Evolutionary conservation across 2,797 vertebrate species (phyloP).

Genomic region (Enteromius unitaeniatus): DNA sequence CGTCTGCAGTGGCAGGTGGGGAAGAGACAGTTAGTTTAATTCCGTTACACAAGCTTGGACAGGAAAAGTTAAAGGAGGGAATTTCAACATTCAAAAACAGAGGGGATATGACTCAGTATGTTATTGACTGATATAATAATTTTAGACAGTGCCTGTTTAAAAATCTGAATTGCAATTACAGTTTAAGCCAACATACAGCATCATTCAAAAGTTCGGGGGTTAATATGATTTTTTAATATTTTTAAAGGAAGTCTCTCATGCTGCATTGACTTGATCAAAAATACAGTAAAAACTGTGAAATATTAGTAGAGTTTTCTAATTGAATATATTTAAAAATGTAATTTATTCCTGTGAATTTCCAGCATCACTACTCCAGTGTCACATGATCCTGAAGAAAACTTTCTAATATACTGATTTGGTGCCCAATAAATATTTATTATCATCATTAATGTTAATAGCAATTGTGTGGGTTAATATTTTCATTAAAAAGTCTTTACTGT

Average conservation of each 20-base stretch:
- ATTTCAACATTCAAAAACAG: constrained; percentile 41
- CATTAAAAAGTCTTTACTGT: too few relatives aligned
- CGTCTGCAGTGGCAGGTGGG: constrained; percentile 57
- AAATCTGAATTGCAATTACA: constrained; percentile 17
- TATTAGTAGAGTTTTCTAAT: neutral
- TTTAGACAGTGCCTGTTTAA: constrained; percentile 14
- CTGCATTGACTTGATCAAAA: constrained; percentile 6
- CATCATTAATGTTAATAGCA: neutral
- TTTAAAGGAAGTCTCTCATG: neutral
- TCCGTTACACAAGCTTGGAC: constrained; percentile 47
- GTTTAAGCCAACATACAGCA: constrained; percentile 6
- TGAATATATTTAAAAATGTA: neutral
- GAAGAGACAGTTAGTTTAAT: constrained; percentile 54
- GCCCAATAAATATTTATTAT: neutral
- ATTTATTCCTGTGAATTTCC: neutral
- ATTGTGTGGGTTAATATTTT: neutral
- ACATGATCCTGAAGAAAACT: constrained; percentile 1
- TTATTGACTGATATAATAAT: constrained; percentile 16
- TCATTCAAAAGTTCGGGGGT: neutral
- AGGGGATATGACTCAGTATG: constrained; percentile 6
- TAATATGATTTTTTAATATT: neutral
- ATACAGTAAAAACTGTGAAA: neutral
- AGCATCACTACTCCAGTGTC: neutral
- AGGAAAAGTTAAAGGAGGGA: constrained; percentile 43
- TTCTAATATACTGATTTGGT: neutral